These are phyloP conservation scores for Mycteria americana DNA, from an alignment of 2,797 vertebrate genomes.

Conservation along the genomic window DNA sequence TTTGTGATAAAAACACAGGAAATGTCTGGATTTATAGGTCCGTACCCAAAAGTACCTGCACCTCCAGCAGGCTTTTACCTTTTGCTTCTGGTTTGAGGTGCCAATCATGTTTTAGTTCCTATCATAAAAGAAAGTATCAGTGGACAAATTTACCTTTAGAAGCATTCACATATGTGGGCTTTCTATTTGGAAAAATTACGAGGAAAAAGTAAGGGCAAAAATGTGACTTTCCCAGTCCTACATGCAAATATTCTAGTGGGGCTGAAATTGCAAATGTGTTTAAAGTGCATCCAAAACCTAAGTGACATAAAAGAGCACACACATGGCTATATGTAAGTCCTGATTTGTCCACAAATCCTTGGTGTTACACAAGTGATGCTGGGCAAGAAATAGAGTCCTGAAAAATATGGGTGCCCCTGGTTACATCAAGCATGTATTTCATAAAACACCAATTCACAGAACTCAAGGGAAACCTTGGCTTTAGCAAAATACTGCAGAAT, in stretches of 20 bases:
- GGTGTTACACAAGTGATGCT: not conserved
- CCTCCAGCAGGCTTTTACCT: not conserved
- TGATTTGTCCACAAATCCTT: not conserved
- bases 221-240: not conserved
- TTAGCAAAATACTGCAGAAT: not conserved
- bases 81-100: not conserved
- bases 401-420: not conserved
- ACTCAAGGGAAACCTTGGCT: not conserved
- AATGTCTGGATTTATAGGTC: not conserved
- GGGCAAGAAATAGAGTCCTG: not conserved
- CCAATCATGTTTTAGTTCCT: not conserved
- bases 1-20: not conserved
- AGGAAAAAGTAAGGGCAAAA: not conserved
- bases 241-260: not conserved
- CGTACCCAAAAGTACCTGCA: not conserved
- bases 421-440: fast-evolving
- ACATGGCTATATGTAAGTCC: not conserved
- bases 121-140: not conserved
- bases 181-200: not conserved
- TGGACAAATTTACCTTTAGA: not conserved
- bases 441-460: not conserved
- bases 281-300: not conserved
- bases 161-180: not conserved
- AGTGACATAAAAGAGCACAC: not conserved
- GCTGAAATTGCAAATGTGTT: not conserved